Evolutionary conservation across 2,797 vertebrate genomes (phyloP).

Genomic region (Argya squamiceps): DNA sequence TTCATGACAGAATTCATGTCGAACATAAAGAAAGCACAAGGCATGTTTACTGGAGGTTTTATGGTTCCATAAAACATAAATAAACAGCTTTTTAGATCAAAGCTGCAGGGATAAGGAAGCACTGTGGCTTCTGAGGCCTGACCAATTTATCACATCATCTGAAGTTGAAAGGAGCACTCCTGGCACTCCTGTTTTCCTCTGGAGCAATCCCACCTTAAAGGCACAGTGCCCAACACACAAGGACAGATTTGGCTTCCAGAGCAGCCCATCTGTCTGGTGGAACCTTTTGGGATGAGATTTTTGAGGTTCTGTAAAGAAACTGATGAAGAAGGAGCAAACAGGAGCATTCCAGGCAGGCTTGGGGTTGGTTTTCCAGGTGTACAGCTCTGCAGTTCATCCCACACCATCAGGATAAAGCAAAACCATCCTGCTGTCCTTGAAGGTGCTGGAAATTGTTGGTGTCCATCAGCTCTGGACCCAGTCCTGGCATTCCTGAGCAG

Average conservation of each 20-base stretch:
- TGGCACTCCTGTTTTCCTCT: background rate
- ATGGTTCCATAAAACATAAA: conserved; percentile 72
- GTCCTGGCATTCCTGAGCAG: background rate
- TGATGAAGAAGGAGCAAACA: background rate
- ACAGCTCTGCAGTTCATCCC: background rate
- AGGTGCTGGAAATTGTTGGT: background rate
- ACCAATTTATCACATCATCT: conserved; percentile 18
- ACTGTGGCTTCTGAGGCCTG: conserved; percentile 61
- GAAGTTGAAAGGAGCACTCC: conserved; percentile 5
- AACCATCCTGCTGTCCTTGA: background rate
- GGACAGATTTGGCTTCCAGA: background rate
- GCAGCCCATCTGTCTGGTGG: background rate
- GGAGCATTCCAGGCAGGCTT: background rate
- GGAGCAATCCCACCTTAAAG: background rate
- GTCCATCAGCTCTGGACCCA: background rate
- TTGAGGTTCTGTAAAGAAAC: background rate
- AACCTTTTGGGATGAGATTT: background rate
- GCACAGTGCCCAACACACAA: background rate
- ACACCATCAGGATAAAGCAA: rapidly evolving
- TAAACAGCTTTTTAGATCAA: conserved; percentile 76
- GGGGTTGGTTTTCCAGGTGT: rapidly evolving
- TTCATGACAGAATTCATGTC: conserved; percentile 49
- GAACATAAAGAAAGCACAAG: conserved; percentile 49
- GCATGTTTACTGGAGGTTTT: conserved; percentile 69
- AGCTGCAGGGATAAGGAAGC: conserved; percentile 64